Base-by-base conservation (phyloP, 2,888 invertebrate genomes). In the Galerucella calmariensis region DNA sequence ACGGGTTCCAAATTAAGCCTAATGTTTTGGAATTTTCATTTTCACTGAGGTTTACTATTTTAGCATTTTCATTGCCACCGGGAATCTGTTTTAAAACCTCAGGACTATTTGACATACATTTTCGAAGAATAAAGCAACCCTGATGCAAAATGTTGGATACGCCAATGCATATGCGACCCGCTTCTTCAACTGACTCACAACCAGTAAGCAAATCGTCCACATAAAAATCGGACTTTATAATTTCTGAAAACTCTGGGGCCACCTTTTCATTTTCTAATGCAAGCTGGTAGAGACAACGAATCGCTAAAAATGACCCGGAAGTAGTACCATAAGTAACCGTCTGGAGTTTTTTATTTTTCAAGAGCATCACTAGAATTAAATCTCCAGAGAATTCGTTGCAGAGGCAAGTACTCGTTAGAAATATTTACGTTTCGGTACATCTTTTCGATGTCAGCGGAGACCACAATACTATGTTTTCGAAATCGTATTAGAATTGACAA, bases 11-110 rank as follows among this genome's bases (percentile, higher is more conserved):
- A 51, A 48, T 65, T 58, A 78, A 76, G 4, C 78, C 75, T 48
- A 78, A 71, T 1, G 73, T 75, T 72, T 78, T 77, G n/a, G 73
- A 53, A 24, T 78, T 73, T 63, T 71, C 70, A 35, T 77, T 71
- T 59, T 61, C 20, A 46, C 68, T 73, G 5, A 78, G 69, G 51
- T 75, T 35, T 12, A 79, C 20, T 35, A 70, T 62, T 14, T 76
- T 75, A 46, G 66, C 69, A 51, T 51, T 51, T 51, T 51, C 6
- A 51, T n/a, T 51, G 11, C 12, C 11, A 51, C 14, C 51, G 2
- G 67, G 41, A 12, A 76, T 48, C 16, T 67, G 27, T 44, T 74
- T 70, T 41, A 76, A 58, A n/a, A 73, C 66, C 62, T 68, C 65
- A 2, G 68, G 14, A 66, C 46, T 44, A 61, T 79, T 78, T 20